Base-by-base conservation (phyloP, 2,113 vertebrate genomes). In the Lepisosteus osseus region DNA sequence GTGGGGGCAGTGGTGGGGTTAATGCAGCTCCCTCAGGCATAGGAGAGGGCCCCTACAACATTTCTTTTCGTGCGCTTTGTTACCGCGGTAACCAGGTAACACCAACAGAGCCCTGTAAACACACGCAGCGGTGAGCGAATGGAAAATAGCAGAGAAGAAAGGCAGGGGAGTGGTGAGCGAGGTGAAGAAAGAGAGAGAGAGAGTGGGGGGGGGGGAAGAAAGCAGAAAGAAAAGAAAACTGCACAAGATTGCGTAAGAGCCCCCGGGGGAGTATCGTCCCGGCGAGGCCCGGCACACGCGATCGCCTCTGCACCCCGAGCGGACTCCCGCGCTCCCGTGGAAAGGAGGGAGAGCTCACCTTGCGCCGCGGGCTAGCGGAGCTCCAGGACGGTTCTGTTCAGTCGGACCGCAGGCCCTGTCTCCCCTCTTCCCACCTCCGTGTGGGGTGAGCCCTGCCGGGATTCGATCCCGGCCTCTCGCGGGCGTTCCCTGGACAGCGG, bases 21-120 rank as follows among this genome's bases (percentile, higher is more conserved):
- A 71, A 59, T 45, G 17, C 65, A 69, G 68, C 80, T 82, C 73
- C 76, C 74, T 83, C 78, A 67, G 78, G 81, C 77, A 5, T 75
- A 74, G 54, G 56, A 68, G 47, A 51, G 47, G 47, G 47, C 5
- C 47, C 47, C 76, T 75, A 66, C 70, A 78, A 65, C 74, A 77
- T 79, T 79, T 73, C 51, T 74, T 80, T 74, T 68, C 9, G 47
- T 5, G 9, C 47, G 75, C 74, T 51, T 64, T 72, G 79, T 83
- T 70, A 56, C 54, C 75, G 6, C 0, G 65, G 79, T 61, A 74
- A 79, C 75, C 70, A 15, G 72, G 75, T 76, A 74, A 79, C 76
- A 83, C 64, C 42, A 69, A 59, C 74, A 70, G 61, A 42, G 61
- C 67, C 54, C 57, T 61, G 68, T 80, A 65, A 77, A 67, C 72